A percentile compares a stretch with the other conserved stretches of the same genome.
Evolutionary conservation across 2,113 vertebrate genomes (phyloP).

Genomic region (Melanostigma gelatinosum): DNA sequence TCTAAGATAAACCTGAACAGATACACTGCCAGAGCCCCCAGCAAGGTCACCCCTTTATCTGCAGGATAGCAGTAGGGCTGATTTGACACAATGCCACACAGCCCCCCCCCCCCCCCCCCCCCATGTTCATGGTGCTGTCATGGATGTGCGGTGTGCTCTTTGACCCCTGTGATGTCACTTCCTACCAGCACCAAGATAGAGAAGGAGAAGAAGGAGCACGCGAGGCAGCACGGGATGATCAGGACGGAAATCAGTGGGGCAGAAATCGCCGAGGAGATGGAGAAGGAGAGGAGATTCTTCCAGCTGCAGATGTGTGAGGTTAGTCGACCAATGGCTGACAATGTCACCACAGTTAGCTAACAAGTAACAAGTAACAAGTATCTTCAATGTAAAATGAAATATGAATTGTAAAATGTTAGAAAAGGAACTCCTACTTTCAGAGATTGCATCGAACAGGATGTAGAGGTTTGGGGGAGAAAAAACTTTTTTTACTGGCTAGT

Average conservation of each 20-base stretch:
- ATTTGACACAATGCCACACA: slow-evolving; percentile 28
- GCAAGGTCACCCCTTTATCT: neutral
- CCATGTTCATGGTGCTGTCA: neutral
- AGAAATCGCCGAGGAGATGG: slow-evolving; percentile 98
- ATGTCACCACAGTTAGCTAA: neutral
- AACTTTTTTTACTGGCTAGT: neutral
- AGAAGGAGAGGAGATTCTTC: slow-evolving; percentile 97
- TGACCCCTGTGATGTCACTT: slow-evolving; percentile 52
- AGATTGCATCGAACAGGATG: neutral
- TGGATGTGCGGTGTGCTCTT: neutral
- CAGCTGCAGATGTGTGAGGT: slow-evolving; percentile 99
- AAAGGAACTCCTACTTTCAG: neutral
- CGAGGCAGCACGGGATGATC: slow-evolving; percentile 97
- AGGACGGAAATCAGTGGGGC: slow-evolving; percentile 98
- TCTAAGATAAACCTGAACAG: neutral
- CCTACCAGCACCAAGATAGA: slow-evolving; percentile 94
- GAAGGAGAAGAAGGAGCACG: slow-evolving; percentile 99
- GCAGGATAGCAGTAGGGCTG: slow-evolving; percentile 31
- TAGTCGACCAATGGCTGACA: slow-evolving; percentile 26
- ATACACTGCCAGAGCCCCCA: neutral
- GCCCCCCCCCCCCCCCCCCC: fast-evolving
- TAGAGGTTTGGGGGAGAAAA: neutral
- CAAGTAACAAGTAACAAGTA: neutral
- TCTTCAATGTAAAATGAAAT: neutral
- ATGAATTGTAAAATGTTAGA: neutral